Evolutionary conservation across 2,888 invertebrate species (phyloP), one percentile per base, ranked within the genome.

Genomic region (Idaea aversata): DNA sequence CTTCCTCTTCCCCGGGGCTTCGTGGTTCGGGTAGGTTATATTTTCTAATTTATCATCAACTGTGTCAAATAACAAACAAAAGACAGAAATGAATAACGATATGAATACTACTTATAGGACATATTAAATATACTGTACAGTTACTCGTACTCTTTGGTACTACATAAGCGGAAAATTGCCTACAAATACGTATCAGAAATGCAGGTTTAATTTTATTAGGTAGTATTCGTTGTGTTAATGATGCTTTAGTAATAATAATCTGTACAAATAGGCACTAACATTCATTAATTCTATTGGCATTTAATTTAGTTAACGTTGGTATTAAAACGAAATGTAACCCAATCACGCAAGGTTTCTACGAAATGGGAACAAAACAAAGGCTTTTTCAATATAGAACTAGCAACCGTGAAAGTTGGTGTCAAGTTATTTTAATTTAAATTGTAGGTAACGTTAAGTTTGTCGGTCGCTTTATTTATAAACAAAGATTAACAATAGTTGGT

Each of bases 391-490:
- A 57, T 25, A 34, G 34, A 69, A 67, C 60, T 65, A 65, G 63
- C 13, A 68, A 80, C 79, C 79, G 74, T 79, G 67, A 76, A 66
- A 75, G 64, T 47, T 61, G 71, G 76, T 77, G 70, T 79, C 76
- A 70, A 72, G 63, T 79, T 64, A 63, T 66, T 63, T 67, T 67
- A 70, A 69, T 61, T 59, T 65, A 34, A 67, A 73, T 70, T 70
- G 15, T 59, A 15, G n/a, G 15, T 10, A 59, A 59, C 57, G 58
- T 16, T 58, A 5, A 15, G 58, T n/a, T 47, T 15, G 58, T 59
- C 58, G 5, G 16, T 15, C 57, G 13, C 15, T 57, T 57, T 57
- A 15, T 57, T 57, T 57, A 57, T 4, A 57, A 15, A 15, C 57
- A 4, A 0, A 25, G 1, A 25, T 25, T 25, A 25, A 25, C 25